Percentiles rank a stretch among this genome's conserved stretches.
Conservation (phyloP, 2,797 vertebrate species). For the Mus caroli region DNA sequence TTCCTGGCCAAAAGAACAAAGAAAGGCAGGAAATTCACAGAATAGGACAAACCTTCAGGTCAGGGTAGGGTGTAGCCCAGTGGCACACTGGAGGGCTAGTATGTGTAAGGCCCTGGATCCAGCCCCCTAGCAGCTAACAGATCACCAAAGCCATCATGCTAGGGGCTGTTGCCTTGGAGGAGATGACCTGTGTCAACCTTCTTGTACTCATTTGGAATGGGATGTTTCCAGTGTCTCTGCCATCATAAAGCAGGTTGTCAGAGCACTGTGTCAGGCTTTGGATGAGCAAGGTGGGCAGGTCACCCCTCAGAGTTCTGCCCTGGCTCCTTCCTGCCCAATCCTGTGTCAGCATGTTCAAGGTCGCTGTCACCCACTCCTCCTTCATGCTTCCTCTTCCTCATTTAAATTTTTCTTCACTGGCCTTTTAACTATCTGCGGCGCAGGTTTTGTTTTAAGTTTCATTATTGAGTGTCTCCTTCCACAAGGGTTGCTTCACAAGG, state of each 20-base stretch:
- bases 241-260: not conserved
- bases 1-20: not conserved
- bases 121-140: not conserved
- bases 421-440: not conserved
- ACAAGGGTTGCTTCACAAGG: not conserved
- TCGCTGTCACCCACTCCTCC: accelerated
- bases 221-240: not conserved
- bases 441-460: not conserved
- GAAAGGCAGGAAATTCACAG: not conserved
- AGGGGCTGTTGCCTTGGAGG: not conserved
- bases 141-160: not conserved
- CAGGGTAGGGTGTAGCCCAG: not conserved
- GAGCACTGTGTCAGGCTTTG: not conserved
- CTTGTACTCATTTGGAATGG: not conserved
- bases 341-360: accelerated
- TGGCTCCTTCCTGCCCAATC: not conserved
- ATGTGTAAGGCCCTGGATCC: not conserved
- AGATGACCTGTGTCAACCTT: not conserved
- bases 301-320: not conserved
- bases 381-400: not conserved
- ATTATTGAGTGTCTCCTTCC: not conserved
- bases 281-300: no score
- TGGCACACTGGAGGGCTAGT: not conserved
- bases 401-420: not conserved
- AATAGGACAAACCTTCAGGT: not conserved